Percentiles rank a stretch among this genome's conserved stretches.
Conservation (phyloP, 2,888 invertebrate species). For the Osedax frankpressi region DNA sequence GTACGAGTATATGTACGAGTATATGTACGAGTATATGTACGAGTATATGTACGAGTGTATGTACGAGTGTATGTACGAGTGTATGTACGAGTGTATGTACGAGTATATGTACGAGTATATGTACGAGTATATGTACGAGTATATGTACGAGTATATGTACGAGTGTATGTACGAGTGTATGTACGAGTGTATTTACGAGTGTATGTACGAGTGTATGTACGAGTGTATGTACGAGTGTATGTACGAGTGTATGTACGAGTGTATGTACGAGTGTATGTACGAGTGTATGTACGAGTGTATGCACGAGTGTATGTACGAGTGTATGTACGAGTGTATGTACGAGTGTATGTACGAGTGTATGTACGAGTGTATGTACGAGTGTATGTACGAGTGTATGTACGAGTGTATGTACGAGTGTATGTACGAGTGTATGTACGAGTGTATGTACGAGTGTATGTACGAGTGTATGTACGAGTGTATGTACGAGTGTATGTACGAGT, state of each 20-base stretch:
- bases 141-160: neutral
- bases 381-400: neutral
- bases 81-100: neutral
- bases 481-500: neutral
- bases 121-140: neutral
- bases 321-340: neutral
- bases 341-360: neutral
- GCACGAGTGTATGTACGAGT: neutral
- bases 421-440: neutral
- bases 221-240: neutral
- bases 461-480: neutral
- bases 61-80: neutral
- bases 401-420: neutral
- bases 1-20: neutral
- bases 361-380: neutral
- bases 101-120: neutral
- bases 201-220: neutral
- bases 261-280: neutral
- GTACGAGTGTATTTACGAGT: neutral
- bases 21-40: neutral
- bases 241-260: neutral
- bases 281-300: neutral
- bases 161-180: neutral
- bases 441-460: neutral
- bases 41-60: neutral